Conservation (phyloP, 2,888 invertebrate species). For the Ferdinandea cuprea region DNA sequence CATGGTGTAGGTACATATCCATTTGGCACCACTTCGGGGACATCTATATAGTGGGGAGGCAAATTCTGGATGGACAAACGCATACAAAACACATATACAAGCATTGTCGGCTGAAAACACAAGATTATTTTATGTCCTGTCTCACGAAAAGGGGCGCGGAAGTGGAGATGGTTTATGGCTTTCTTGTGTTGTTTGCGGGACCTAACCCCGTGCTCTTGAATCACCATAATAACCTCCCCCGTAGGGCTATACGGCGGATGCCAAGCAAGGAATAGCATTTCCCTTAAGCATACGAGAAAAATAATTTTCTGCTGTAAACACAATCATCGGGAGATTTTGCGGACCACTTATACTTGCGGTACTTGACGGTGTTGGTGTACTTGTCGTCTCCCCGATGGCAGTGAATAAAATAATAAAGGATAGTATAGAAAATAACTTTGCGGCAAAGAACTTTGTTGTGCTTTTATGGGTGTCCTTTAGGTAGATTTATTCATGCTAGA, state of each 20-base stretch:
- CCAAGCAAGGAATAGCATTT: background rate
- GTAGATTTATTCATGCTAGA: no score
- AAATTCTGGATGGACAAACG: background rate
- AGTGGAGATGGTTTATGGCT: slow-evolving; percentile 25
- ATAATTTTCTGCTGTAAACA: background rate
- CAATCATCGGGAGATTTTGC: background rate
- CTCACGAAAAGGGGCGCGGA: background rate
- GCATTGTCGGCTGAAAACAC: slow-evolving; percentile 22
- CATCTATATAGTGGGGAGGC: slow-evolving; percentile 19
- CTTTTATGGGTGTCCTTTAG: no score
- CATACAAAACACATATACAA: slow-evolving; percentile 2
- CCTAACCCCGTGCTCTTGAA: slow-evolving; percentile 27
- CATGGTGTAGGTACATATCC: no score
- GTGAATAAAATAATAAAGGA: no score
- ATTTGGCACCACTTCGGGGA: slow-evolving; percentile 30
- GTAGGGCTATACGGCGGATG: slow-evolving; percentile 21
- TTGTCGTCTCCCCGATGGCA: no score
- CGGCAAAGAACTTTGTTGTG: no score
- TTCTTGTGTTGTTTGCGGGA: slow-evolving; percentile 35
- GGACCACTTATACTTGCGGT: background rate
- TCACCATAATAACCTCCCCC: slow-evolving; percentile 35
- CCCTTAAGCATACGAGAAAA: background rate
- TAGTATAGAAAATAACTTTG: no score
- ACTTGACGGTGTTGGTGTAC: background rate
- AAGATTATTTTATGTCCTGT: slow-evolving; percentile 9